Conservation (phyloP, 2,888 invertebrate species). For the Drosophila barbarae region DNA sequence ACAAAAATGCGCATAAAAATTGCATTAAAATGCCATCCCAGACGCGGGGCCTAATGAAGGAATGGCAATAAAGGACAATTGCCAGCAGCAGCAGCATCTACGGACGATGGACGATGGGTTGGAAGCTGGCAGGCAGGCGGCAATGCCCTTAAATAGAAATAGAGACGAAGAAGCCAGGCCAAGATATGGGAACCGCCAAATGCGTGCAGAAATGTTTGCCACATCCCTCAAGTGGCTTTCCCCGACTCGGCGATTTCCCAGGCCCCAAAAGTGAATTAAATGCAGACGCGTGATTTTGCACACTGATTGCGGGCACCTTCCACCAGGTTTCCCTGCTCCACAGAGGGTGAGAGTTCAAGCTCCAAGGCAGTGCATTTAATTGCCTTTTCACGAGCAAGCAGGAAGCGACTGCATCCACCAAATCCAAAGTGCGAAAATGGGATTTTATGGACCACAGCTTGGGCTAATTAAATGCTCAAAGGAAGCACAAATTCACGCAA, state of each 20-base stretch:
- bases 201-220: slow-evolving; percentile 59
- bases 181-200: slow-evolving; percentile 43
- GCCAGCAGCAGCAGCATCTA: slow-evolving; percentile 29
- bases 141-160: slow-evolving; percentile 60
- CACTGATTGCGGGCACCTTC: slow-evolving; percentile 50
- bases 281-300: slow-evolving; percentile 61
- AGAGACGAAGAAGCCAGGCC: slow-evolving; percentile 29
- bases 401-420: slow-evolving; percentile 47
- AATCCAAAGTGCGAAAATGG: slow-evolving; percentile 27
- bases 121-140: slow-evolving; percentile 3
- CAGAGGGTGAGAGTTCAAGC: slow-evolving; percentile 38
- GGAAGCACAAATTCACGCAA: not conserved
- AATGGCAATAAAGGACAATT: slow-evolving; percentile 69
- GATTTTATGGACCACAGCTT: slow-evolving; percentile 22
- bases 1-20: slow-evolving; percentile 68
- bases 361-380: slow-evolving; percentile 25
- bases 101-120: slow-evolving; percentile 1
- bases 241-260: slow-evolving; percentile 47
- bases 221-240: slow-evolving; percentile 26
- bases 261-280: slow-evolving; percentile 57
- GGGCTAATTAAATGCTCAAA: slow-evolving; percentile 15
- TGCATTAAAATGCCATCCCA: slow-evolving; percentile 62
- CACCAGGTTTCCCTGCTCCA: not conserved
- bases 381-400: slow-evolving; percentile 19
- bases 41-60: slow-evolving; percentile 52